Conservation (phyloP, 2,797 vertebrate genomes). For the Phalanger gymnotis region DNA sequence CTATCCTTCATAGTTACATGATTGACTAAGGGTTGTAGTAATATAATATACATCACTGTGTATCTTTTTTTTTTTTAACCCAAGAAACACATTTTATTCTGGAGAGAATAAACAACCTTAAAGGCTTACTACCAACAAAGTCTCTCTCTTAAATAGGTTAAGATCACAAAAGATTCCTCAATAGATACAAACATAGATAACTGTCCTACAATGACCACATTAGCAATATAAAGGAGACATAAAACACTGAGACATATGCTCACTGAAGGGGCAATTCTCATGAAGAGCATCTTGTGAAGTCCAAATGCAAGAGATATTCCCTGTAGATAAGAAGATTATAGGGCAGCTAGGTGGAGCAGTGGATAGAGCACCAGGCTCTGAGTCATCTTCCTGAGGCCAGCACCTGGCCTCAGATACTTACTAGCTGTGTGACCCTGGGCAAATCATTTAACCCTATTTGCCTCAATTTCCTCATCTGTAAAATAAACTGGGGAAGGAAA, state of each 20-base stretch:
- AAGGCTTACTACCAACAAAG: neutral
- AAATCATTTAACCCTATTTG: neutral
- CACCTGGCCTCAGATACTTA: neutral
- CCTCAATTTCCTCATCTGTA: too few relatives aligned
- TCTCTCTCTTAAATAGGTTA: neutral
- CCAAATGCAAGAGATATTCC: neutral
- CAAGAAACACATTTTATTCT: neutral
- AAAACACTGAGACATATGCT: neutral
- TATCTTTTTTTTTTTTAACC: neutral
- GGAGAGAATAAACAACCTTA: neutral
- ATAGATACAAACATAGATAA: neutral
- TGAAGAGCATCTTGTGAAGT: neutral
- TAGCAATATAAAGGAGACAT: neutral
- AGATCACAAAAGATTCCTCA: neutral
- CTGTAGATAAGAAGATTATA: neutral
- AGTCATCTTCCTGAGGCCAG: too few relatives aligned
- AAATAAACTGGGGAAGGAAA: neutral
- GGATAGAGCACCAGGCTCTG: too few relatives aligned
- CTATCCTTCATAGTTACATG: neutral
- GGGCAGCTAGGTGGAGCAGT: too few relatives aligned
- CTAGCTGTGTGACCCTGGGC: neutral
- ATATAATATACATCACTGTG: neutral
- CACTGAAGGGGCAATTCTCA: neutral
- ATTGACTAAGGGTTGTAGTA: neutral
- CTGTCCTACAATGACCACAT: neutral